These are phyloP conservation scores for Carassius auratus DNA, from an alignment of 2,113 vertebrate species.

Conservation along the genomic window DNA sequence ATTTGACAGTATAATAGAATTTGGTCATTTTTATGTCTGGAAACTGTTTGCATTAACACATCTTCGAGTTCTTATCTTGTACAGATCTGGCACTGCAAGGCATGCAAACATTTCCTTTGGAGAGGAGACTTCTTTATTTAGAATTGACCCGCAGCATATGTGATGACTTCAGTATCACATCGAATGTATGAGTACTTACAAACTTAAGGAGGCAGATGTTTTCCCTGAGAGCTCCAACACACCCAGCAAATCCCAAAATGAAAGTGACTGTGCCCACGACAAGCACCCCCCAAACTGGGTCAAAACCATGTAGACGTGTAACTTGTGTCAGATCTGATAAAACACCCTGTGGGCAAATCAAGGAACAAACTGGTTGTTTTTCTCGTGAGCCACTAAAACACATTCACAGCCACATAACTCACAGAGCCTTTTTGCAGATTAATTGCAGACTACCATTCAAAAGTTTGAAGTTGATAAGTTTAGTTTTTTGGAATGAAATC, in stretches of 20 bases:
- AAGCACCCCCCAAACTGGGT: constrained; percentile 92
- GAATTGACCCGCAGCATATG: background rate
- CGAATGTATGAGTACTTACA: constrained; percentile 75
- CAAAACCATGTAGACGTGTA: constrained; percentile 89
- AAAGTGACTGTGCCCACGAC: constrained; percentile 90
- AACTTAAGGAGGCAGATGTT: constrained; percentile 98
- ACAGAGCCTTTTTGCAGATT: background rate
- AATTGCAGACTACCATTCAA: background rate
- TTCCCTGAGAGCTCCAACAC: constrained; percentile 93
- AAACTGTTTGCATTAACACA: background rate
- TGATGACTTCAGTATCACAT: background rate
- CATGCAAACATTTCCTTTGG: background rate
- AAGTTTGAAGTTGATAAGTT: background rate
- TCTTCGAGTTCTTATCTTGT: background rate
- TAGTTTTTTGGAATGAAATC: background rate
- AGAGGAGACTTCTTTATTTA: background rate
- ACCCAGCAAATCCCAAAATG: constrained; percentile 91
- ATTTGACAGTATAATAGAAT: background rate
- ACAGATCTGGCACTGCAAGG: background rate
- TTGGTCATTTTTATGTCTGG: background rate
- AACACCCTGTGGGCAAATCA: constrained; percentile 79
- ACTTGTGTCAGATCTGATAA: constrained; percentile 89
- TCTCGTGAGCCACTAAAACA: background rate
- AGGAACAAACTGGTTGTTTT: background rate
- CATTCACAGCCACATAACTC: background rate